Percentiles rank a stretch among this genome's conserved stretches.
These are phyloP conservation scores for Sphyrna mokarran DNA, from an alignment of 2,113 vertebrate genomes.

Conservation along the genomic window DNA sequence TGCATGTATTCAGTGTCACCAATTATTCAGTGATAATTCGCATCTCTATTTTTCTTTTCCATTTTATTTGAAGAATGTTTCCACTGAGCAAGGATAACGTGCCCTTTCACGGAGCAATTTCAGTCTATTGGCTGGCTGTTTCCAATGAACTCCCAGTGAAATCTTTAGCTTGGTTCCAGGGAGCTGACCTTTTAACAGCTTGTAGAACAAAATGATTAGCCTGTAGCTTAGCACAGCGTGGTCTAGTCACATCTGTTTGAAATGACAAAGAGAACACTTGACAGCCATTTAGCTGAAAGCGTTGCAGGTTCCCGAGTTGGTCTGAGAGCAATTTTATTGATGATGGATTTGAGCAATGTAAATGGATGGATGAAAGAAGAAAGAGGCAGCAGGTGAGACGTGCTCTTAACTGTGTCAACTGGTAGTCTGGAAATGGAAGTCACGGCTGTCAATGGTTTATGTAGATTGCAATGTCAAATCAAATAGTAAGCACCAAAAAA, in stretches of 20 bases:
- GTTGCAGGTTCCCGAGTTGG: slow-evolving; percentile 18
- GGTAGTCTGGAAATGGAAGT: background rate
- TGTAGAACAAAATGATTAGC: slow-evolving; percentile 28
- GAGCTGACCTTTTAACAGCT: slow-evolving; percentile 34
- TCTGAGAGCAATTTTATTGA: slow-evolving; percentile 22
- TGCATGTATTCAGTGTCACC: background rate
- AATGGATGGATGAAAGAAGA: background rate
- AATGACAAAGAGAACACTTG: slow-evolving; percentile 26
- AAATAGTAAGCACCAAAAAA: background rate
- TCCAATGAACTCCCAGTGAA: slow-evolving; percentile 7
- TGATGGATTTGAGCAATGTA: slow-evolving; percentile 27
- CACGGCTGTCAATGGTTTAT: background rate
- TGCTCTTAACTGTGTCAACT: background rate
- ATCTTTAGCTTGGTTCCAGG: slow-evolving; percentile 17
- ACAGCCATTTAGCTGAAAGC: slow-evolving; percentile 27
- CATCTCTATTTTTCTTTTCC: background rate
- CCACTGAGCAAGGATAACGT: background rate
- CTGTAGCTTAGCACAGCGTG: slow-evolving; percentile 25
- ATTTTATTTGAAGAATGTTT: background rate
- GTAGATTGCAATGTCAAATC: background rate
- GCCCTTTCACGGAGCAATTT: background rate
- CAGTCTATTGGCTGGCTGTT: background rate
- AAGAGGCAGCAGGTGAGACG: background rate
- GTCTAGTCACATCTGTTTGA: slow-evolving; percentile 30
- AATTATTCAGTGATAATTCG: background rate